Percentiles rank a stretch among this genome's conserved stretches.
phyloP scores from a whole-genome alignment of 2,113 vertebrate species.

The Calidris pygmaea region DNA sequence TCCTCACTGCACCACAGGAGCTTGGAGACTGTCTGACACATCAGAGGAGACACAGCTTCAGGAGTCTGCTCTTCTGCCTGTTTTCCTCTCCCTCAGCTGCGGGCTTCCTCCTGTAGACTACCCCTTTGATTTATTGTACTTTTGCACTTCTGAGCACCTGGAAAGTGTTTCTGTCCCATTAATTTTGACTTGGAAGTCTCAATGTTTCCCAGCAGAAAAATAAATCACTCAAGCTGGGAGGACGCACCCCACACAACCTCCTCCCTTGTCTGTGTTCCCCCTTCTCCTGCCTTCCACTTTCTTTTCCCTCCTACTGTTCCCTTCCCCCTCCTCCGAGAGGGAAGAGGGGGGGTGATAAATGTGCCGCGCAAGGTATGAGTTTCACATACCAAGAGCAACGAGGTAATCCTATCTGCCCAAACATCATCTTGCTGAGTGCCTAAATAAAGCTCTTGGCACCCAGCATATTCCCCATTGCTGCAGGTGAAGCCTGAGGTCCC shows the following conservation, averaged over 20 bases:
- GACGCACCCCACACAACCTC: background rate
- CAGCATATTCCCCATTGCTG: background rate
- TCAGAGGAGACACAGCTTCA: background rate
- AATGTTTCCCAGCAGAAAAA: slow-evolving; percentile 21
- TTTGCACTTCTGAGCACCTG: slow-evolving; percentile 45
- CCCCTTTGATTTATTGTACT: slow-evolving; percentile 26
- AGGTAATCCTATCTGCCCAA: background rate
- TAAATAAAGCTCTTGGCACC: background rate
- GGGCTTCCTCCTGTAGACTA: background rate
- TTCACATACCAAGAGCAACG: background rate
- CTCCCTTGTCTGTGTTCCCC: background rate
- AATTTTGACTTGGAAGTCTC: slow-evolving; percentile 48
- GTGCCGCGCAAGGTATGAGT: background rate
- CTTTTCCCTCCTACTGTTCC: slow-evolving; percentile 31
- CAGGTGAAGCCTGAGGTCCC: background rate
- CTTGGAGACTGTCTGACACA: background rate
- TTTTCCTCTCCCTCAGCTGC: background rate
- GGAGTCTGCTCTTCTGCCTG: background rate
- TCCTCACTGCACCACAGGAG: background rate
- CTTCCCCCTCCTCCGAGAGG: background rate
- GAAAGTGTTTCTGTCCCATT: slow-evolving; percentile 51
- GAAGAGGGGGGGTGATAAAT: background rate
- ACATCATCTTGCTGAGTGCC: background rate
- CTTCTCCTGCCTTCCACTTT: background rate
- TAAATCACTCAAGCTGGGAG: slow-evolving; percentile 19